Percentiles rank a stretch among this genome's conserved stretches.
Conservation (phyloP, 2,113 vertebrate species). For the Damaliscus lunatus region DNA sequence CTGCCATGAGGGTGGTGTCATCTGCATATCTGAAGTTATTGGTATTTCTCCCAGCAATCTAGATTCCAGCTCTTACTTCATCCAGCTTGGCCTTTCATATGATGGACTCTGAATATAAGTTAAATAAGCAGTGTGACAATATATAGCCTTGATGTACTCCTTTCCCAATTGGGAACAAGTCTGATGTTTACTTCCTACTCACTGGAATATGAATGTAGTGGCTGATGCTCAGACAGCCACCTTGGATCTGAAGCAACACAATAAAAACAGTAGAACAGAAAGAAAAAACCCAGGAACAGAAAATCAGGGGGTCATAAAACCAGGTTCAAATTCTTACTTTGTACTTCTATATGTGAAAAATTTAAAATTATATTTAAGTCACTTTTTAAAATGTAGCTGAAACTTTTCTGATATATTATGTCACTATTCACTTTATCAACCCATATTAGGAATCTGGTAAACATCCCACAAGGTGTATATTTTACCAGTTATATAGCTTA, state of each 20-base stretch:
- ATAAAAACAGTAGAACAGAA: background rate
- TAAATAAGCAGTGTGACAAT: background rate
- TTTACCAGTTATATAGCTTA: background rate
- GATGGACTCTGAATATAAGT: background rate
- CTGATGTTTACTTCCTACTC: background rate
- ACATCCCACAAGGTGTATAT: background rate
- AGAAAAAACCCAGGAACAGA: background rate
- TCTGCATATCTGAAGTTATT: background rate
- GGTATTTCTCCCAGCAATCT: background rate
- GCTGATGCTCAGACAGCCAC: background rate
- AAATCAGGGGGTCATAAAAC: background rate
- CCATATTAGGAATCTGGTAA: background rate
- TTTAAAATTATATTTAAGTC: background rate
- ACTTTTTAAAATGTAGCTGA: background rate
- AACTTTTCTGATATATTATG: background rate
- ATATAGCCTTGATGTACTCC: rapidly evolving
- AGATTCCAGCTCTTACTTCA: background rate
- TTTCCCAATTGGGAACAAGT: background rate
- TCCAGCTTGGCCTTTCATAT: background rate
- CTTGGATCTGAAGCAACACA: background rate
- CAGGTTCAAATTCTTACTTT: background rate
- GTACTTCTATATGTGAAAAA: background rate
- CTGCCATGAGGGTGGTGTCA: background rate
- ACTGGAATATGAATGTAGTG: background rate
- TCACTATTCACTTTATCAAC: background rate